Conservation (phyloP, 37 sponge, comb jelly and placozoan species). For the Tethya wilhelma region DNA sequence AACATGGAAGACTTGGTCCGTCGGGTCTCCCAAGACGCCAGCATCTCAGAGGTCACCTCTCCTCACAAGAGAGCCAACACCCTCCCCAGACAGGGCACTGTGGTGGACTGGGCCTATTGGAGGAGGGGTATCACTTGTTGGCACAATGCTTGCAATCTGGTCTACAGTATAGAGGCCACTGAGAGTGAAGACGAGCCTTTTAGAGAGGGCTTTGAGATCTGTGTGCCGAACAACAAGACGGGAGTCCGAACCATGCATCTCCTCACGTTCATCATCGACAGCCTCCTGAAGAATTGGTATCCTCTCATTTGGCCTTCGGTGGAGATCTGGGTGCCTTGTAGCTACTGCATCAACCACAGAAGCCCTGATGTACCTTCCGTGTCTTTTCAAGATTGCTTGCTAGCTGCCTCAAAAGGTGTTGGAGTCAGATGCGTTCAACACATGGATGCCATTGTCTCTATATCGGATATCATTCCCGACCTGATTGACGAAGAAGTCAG, state of each 20-base stretch:
- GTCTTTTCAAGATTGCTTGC: constrained; percentile 33
- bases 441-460: constrained; percentile 32
- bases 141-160: constrained; percentile 31
- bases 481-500: constrained; percentile 30
- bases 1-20: constrained; percentile 30
- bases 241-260: constrained; percentile 49
- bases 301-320: constrained; percentile 54
- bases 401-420: constrained; percentile 31
- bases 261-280: constrained; percentile 41
- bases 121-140: constrained; percentile 39
- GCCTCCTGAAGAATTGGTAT: constrained; percentile 75
- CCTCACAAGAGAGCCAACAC: background rate
- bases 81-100: background rate
- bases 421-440: constrained; percentile 43
- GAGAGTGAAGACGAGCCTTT: background rate
- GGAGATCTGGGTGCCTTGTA: constrained; percentile 55
- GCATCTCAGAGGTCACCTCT: background rate
- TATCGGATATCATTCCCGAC: constrained; percentile 52
- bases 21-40: constrained; percentile 1
- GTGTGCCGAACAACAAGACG: constrained; percentile 44
- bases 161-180: constrained; percentile 52
- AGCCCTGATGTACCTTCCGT: constrained; percentile 22
- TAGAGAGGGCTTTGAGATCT: constrained; percentile 42
- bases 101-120: constrained; percentile 67
- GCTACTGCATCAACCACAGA: constrained; percentile 22